Evolutionary conservation across 2,888 invertebrate genomes (phyloP).

Genomic region (Drosophila nr. perissopoda): DNA sequence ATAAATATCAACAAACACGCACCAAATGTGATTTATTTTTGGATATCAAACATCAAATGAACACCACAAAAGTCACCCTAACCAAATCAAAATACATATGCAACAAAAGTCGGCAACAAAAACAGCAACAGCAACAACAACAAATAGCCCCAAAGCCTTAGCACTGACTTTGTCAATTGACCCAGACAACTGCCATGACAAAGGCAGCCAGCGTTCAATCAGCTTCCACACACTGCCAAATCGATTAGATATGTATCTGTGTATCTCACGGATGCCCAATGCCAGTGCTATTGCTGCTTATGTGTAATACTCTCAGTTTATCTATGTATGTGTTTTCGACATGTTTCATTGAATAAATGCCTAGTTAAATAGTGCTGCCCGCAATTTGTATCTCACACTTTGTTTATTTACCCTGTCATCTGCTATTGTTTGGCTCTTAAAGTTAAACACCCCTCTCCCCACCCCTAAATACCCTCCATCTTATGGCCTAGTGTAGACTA

Average conservation of each 20-base stretch:
- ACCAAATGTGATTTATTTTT: slow-evolving; percentile 36
- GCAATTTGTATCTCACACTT: slow-evolving; percentile 73
- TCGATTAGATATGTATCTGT: slow-evolving; percentile 64
- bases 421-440: slow-evolving; percentile 64
- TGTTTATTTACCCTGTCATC: slow-evolving; percentile 78
- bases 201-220: slow-evolving; percentile 26
- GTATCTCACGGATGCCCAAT: slow-evolving; percentile 54
- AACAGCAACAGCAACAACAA: slow-evolving; percentile 7
- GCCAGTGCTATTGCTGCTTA: slow-evolving; percentile 26
- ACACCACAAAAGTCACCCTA: slow-evolving; percentile 23
- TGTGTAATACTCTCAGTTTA: slow-evolving; percentile 16
- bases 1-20: slow-evolving; percentile 55
- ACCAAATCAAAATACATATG: slow-evolving; percentile 32
- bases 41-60: slow-evolving; percentile 10
- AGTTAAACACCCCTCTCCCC: not conserved
- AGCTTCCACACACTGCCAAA: slow-evolving; percentile 40
- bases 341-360: slow-evolving; percentile 75
- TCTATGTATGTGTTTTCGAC: slow-evolving; percentile 31
- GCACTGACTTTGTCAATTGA: slow-evolving; percentile 21
- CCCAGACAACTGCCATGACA: slow-evolving; percentile 34
- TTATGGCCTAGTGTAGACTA: slow-evolving; percentile 26
- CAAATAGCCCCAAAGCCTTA: slow-evolving; percentile 14
- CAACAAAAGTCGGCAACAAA: slow-evolving; percentile 28
- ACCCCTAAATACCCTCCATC: not conserved
- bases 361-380: slow-evolving; percentile 69